Percentiles rank a stretch among this genome's conserved stretches.
phyloP scores from a whole-genome alignment of 2,888 invertebrate species.

The Coleophora deauratella region DNA sequence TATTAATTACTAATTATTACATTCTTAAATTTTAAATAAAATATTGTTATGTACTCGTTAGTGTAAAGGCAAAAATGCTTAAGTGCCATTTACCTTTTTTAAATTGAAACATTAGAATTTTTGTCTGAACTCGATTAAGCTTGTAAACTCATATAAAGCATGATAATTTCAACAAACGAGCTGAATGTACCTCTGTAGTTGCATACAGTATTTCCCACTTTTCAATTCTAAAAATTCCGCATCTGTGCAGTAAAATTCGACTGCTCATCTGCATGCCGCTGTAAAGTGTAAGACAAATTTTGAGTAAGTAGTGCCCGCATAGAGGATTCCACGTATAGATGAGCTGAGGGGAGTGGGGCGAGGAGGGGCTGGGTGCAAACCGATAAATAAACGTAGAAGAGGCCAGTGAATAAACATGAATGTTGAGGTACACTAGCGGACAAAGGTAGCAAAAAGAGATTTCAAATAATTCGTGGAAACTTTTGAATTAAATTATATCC shows the following conservation, averaged over 20 bases:
- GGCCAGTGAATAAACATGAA: conserved; percentile 38
- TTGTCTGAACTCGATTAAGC: too few species aligned
- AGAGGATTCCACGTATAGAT: conserved; percentile 47
- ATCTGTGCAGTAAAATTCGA: neutral
- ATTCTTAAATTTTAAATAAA: too few species aligned
- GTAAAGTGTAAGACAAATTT: conserved; percentile 60
- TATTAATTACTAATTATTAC: too few species aligned
- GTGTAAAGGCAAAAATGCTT: too few species aligned
- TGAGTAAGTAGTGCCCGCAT: conserved; percentile 33
- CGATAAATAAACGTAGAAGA: conserved; percentile 55
- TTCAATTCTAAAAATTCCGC: neutral
- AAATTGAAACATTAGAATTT: too few species aligned
- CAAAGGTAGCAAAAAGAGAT: conserved; percentile 5
- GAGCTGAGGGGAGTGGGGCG: neutral
- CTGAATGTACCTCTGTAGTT: too few species aligned
- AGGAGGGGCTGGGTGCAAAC: conserved; percentile 39
- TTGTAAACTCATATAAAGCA: too few species aligned
- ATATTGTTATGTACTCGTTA: too few species aligned
- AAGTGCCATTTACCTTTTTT: too few species aligned
- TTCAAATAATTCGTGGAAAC: conserved; percentile 1
- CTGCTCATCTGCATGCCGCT: conserved; percentile 38
- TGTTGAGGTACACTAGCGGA: conserved; percentile 15
- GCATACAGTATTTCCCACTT: too few species aligned
- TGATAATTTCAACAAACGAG: too few species aligned
- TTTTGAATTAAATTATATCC: too few species aligned